A percentile compares a stretch with the other conserved stretches of the same genome.
These are phyloP conservation scores for Portunus trituberculatus DNA, from an alignment of 1,140 invertebrate genomes.

Conservation along the genomic window DNA sequence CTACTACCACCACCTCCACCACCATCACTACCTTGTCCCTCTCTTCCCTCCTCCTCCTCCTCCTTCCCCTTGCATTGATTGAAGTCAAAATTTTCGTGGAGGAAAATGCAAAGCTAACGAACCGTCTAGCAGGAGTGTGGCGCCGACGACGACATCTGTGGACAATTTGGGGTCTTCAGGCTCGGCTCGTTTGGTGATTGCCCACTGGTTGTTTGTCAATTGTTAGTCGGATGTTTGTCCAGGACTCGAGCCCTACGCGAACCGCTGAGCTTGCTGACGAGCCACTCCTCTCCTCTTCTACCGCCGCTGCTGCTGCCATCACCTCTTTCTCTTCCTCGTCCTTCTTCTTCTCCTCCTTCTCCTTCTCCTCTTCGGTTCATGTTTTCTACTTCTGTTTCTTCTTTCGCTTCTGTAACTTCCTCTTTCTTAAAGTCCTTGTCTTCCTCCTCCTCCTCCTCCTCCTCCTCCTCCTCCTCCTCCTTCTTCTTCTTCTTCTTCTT, in stretches of 20 bases:
- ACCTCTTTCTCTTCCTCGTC: background rate
- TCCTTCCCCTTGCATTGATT: conserved; percentile 60
- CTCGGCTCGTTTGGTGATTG: conserved; percentile 72
- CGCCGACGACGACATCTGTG: conserved; percentile 16
- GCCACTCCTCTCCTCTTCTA: background rate
- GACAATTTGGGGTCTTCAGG: conserved; percentile 65
- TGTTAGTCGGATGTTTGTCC: conserved; percentile 74
- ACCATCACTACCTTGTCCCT: background rate
- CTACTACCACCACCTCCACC: background rate
- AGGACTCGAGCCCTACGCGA: background rate
- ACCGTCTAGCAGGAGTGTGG: conserved; percentile 22
- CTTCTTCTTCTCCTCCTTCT: background rate
- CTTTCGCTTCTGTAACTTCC: too few species aligned
- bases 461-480: background rate
- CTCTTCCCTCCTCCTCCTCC: background rate
- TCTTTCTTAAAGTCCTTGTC: background rate
- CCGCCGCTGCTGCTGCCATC: background rate
- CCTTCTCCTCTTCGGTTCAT: too few species aligned
- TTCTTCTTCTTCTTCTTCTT: background rate
- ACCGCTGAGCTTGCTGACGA: conserved; percentile 17
- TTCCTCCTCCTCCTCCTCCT: background rate
- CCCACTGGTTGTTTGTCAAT: conserved; percentile 71
- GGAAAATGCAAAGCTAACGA: conserved; percentile 73
- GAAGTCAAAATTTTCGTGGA: conserved; percentile 71
- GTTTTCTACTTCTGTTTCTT: too few species aligned